A percentile compares a stretch with the other conserved stretches of the same genome.
Evolutionary conservation across 2,113 vertebrate species (phyloP).

Genomic region (Ictalurus furcatus): DNA sequence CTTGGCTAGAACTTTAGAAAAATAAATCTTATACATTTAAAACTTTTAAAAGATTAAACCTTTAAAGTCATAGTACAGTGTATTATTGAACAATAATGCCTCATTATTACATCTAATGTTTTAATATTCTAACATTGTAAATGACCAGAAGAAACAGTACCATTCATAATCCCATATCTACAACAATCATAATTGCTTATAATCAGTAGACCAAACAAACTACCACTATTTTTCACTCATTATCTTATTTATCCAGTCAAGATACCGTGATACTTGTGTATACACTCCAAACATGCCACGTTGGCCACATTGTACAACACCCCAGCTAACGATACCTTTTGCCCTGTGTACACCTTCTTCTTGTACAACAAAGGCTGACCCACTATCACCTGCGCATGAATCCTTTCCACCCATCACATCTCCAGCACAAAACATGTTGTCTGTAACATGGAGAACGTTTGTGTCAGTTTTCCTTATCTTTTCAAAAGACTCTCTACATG

Average conservation of each 20-base stretch:
- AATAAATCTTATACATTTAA: neutral
- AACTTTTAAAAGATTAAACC: neutral
- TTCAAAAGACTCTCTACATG: neutral
- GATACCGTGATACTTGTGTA: conserved; percentile 58
- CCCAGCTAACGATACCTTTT: conserved; percentile 69
- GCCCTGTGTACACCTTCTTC: conserved; percentile 42
- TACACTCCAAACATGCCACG: conserved; percentile 50
- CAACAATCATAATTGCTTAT: neutral
- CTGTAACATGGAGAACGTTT: neutral
- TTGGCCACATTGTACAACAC: conserved; percentile 24
- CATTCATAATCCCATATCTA: neutral
- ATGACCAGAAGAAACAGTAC: neutral
- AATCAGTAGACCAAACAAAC: neutral
- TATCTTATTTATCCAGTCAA: conserved; percentile 58
- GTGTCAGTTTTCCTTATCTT: accelerated
- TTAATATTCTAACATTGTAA: neutral
- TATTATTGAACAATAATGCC: neutral
- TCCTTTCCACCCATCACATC: conserved; percentile 53
- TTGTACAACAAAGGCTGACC: conserved; percentile 49
- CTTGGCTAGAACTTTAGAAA: neutral
- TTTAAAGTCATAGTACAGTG: neutral
- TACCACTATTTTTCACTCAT: conserved; percentile 13
- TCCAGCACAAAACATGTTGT: conserved; percentile 71
- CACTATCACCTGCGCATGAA: conserved; percentile 62
- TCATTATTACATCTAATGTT: neutral